phyloP scores from a whole-genome alignment of 1,140 invertebrate genomes.

The Luehdorfia chinensis region DNA sequence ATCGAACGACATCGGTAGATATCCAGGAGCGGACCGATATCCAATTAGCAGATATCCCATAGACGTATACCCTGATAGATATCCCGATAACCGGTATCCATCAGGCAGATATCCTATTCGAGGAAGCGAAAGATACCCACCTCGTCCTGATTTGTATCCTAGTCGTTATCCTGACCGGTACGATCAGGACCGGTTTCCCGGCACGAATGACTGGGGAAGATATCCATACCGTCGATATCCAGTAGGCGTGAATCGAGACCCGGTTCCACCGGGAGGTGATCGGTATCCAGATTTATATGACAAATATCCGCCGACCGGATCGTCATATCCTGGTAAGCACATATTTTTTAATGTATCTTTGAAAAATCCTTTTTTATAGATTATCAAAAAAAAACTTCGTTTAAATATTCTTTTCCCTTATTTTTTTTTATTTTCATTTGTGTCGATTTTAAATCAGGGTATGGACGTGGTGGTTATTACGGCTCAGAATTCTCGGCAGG shows the following conservation, averaged over 20 bases:
- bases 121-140: slow-evolving; percentile 56
- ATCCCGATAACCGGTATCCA: slow-evolving; percentile 71
- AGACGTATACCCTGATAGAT: slow-evolving; percentile 71
- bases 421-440: slow-evolving; percentile 1
- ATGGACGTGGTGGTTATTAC: slow-evolving; percentile 63
- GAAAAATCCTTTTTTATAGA: too few relatives aligned
- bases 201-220: slow-evolving; percentile 54
- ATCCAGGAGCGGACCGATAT: slow-evolving; percentile 69
- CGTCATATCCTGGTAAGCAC: slow-evolving; percentile 67
- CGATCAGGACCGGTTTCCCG: slow-evolving; percentile 62
- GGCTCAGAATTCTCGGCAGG: slow-evolving; percentile 47
- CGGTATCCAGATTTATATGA: slow-evolving; percentile 70
- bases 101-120: slow-evolving; percentile 62
- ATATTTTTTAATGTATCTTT: too few relatives aligned
- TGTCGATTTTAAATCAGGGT: slow-evolving; percentile 43
- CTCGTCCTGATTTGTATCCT: slow-evolving; percentile 57
- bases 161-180: slow-evolving; percentile 65
- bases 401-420: slow-evolving; percentile 4
- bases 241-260: slow-evolving; percentile 67
- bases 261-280: slow-evolving; percentile 63
- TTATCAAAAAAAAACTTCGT: background rate
- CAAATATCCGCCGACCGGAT: slow-evolving; percentile 75
- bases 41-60: slow-evolving; percentile 69
- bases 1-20: slow-evolving; percentile 60
- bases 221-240: slow-evolving; percentile 72